phyloP scores from a whole-genome alignment of 2,797 vertebrate species.

The Coreius guichenoti region DNA sequence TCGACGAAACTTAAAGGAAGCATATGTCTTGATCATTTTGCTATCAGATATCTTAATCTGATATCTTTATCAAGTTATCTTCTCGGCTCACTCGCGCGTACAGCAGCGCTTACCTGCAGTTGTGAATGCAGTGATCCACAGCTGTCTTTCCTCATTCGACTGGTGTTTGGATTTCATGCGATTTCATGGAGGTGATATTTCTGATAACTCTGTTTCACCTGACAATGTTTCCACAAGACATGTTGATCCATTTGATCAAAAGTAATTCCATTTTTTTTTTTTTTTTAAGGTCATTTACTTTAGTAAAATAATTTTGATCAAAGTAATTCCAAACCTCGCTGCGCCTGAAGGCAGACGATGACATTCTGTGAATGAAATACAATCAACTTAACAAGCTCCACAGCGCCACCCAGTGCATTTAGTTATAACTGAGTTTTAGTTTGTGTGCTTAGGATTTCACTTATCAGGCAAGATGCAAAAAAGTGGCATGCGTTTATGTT shows the following conservation, averaged over 20 bases:
- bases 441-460: too few species aligned
- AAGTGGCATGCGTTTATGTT: background rate
- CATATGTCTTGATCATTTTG: background rate
- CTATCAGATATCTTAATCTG: background rate
- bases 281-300: background rate
- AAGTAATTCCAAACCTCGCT: background rate
- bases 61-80: background rate
- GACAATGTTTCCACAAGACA: background rate
- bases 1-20: background rate
- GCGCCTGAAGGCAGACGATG: accelerated
- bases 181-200: background rate
- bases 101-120: background rate
- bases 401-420: background rate
- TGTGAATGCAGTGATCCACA: background rate
- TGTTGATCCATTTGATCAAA: background rate
- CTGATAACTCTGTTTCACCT: background rate
- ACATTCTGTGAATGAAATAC: background rate
- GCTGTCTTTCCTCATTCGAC: background rate
- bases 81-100: background rate
- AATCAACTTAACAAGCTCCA: background rate
- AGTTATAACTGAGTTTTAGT: background rate
- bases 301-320: background rate
- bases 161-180: background rate
- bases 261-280: background rate
- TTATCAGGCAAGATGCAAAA: background rate